Evolutionary conservation across 1,140 invertebrate genomes (phyloP), one percentile per base, ranked within the genome.

Genomic region (Hypsibius dujardini): DNA sequence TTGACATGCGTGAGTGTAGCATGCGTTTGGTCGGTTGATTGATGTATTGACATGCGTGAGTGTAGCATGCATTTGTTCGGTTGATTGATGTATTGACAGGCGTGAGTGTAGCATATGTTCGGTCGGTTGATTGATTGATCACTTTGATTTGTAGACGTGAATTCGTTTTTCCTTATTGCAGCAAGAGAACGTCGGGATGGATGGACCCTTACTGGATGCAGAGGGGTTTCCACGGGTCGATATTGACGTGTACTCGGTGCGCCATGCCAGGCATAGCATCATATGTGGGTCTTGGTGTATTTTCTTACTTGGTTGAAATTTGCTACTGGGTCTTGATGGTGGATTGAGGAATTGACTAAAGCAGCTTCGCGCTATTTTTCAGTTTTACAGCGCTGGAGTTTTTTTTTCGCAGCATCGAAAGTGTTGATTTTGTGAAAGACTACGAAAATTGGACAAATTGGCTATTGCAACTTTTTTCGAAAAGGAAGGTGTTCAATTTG

Each of bases 161-260:
- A 56, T 56, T n/a, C n/a, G 7, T 60, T 71, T 1, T n/a, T n/a
- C 72, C 76, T 80, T 79, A 59, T 50, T 47, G 45, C 46, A 73
- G 72, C 79, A 90, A 83, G 89, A 90, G 80, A 84, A 86, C 79
- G 85, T 95, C 71, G 89, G 90, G 3, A 90, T 96, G 89, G 81
- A 81, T 42, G 91, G 90, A 15, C 80, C 87, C n/a, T 77, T 97
- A 60, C 85, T 95, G 1, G 93, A 96, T 79, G 73, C 74, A 1
- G 87, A 94, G 76, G 92, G 89, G 1, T 96, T 84, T 81, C 93
- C 93, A 0, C 80, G 90, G 60, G 85, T 84, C 75, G 90, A 93
- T 76, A 88, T 97, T 74, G 91, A 96, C 80, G 85, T 95, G 2
- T 90, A 90, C 78, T 87, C 90, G 83, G 88, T 96, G 1, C 82